Evolutionary conservation across 2,113 vertebrate genomes (phyloP).

Genomic region (Psammodynastes pulverulentus): DNA sequence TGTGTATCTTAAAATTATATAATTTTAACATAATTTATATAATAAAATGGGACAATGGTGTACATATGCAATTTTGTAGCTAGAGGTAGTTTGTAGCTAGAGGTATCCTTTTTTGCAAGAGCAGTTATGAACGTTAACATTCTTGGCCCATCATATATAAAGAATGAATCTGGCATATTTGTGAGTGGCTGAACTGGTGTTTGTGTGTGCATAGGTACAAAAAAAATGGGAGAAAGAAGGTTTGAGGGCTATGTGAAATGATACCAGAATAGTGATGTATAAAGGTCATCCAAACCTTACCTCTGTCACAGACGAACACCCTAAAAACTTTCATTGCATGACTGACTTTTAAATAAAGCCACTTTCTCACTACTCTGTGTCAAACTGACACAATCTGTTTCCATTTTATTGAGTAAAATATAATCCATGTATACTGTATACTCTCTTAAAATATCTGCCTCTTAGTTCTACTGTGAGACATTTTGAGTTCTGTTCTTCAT

Average conservation of each 20-base stretch:
- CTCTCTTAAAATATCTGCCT: not conserved
- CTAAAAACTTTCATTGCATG: not conserved
- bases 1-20: not conserved
- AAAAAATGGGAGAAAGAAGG: not conserved
- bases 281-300: not conserved
- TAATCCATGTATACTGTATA: not conserved
- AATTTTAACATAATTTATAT: not conserved
- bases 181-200: not conserved
- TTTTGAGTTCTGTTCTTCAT: not conserved
- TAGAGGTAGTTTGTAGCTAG: not conserved
- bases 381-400: not conserved
- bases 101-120: not conserved
- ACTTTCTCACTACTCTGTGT: not conserved
- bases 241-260: not conserved
- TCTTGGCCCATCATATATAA: not conserved
- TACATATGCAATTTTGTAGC: no score
- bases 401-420: not conserved
- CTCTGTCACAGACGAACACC: not conserved
- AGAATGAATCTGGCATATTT: not conserved
- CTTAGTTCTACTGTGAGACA: not conserved
- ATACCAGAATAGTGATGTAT: not conserved
- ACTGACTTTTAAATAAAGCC: not conserved
- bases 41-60: not conserved
- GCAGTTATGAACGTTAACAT: not conserved
- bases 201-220: no score